Evolutionary conservation across 35 echinoderm and acorn worm species (phyloP).

Genomic region (Nesometra sesokonis): DNA sequence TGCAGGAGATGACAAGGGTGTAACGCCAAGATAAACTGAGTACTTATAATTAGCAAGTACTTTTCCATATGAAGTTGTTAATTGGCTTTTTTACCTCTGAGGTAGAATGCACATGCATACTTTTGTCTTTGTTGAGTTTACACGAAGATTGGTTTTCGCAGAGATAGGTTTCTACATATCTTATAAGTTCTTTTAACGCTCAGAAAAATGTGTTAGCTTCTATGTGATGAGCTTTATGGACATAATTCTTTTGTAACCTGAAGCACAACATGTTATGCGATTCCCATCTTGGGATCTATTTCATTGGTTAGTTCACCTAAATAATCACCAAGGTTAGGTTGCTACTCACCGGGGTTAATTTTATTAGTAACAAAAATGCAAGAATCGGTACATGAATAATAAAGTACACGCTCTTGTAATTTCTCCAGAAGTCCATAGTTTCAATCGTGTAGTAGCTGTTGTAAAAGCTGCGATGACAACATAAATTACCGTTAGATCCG

Average conservation of each 20-base stretch:
- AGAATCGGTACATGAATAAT: constrained; percentile 21
- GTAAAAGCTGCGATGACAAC: not conserved
- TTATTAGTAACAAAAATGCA: not conserved
- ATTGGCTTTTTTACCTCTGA: too few species aligned
- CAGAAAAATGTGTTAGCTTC: too few species aligned
- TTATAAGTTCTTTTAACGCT: too few species aligned
- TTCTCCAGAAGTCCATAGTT: constrained; percentile 2
- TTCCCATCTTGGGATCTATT: not conserved
- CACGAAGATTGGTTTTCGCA: too few species aligned
- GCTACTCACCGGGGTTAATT: not conserved
- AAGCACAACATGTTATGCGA: not conserved
- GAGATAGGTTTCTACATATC: too few species aligned
- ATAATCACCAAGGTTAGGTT: constrained; percentile 4
- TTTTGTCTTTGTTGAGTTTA: too few species aligned
- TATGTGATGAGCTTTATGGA: too few species aligned
- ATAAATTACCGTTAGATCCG: not conserved
- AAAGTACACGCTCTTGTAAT: constrained; percentile 9
- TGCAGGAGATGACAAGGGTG: too few species aligned
- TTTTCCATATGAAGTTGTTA: too few species aligned
- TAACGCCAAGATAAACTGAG: too few species aligned
- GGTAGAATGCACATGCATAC: too few species aligned
- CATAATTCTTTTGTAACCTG: constrained; percentile 19
- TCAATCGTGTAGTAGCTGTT: not conserved
- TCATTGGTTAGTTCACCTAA: constrained; percentile 25
- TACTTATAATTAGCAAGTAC: too few species aligned